These are phyloP conservation scores for Cheilosia pagana DNA, from an alignment of 2,888 invertebrate species.

Conservation along the genomic window DNA sequence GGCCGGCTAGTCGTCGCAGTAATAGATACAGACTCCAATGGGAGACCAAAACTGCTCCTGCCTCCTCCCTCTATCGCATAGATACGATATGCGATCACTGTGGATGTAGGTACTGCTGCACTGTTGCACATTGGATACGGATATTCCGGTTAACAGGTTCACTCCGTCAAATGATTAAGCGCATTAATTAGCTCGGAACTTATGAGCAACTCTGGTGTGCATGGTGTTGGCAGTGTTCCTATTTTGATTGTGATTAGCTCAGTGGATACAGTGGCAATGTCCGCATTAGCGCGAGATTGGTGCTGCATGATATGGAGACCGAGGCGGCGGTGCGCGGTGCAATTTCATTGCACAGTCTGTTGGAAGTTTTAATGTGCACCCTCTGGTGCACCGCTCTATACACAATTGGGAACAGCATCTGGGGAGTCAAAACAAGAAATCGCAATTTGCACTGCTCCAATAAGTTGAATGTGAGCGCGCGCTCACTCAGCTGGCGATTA, in stretches of 20 bases:
- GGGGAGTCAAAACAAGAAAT: constrained; percentile 63
- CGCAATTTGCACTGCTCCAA: constrained; percentile 70
- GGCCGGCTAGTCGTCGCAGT: neutral
- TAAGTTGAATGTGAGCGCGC: constrained; percentile 41
- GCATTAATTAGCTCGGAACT: constrained; percentile 75
- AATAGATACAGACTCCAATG: neutral
- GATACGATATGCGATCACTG: constrained; percentile 48
- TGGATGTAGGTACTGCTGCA: constrained; percentile 17
- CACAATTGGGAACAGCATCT: constrained; percentile 49
- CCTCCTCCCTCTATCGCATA: neutral
- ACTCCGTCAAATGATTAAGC: constrained; percentile 72
- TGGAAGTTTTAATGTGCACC: constrained; percentile 67
- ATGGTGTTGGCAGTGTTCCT: constrained; percentile 54
- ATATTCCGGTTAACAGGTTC: constrained; percentile 74
- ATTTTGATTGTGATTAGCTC: constrained; percentile 65
- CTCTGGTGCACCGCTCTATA: neutral
- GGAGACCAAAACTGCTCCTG: neutral
- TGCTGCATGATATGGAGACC: constrained; percentile 30
- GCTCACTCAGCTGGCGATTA: constrained; percentile 29
- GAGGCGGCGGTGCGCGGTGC: constrained; percentile 10
- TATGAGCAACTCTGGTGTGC: constrained; percentile 61
- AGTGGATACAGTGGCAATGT: constrained; percentile 73
- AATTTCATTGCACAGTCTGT: constrained; percentile 72
- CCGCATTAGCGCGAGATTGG: constrained; percentile 63
- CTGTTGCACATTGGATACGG: constrained; percentile 74